Conservation (phyloP, 1,140 invertebrate genomes). For the Plectus sambesii region DNA sequence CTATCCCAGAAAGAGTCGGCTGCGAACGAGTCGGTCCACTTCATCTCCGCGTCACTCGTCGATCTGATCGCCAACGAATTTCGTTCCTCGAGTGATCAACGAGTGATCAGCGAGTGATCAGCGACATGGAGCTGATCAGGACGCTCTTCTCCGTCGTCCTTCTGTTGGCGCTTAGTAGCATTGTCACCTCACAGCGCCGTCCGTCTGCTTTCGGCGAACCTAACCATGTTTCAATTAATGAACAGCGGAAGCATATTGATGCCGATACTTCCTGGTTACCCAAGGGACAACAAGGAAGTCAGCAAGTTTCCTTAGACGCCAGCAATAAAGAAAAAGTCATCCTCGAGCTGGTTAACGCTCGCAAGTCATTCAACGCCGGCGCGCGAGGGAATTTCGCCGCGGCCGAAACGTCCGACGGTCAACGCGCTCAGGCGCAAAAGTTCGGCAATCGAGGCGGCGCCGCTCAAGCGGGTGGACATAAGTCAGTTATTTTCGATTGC, state of each 20-base stretch:
- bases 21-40: too few relatives aligned
- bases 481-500: conserved; percentile 19
- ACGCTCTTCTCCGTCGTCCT: too few relatives aligned
- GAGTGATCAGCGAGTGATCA: too few relatives aligned
- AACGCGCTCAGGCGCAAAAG: conserved; percentile 41
- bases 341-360: conserved; percentile 34
- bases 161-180: too few relatives aligned
- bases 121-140: too few relatives aligned
- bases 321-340: conserved; percentile 40
- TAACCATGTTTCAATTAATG: conserved; percentile 40
- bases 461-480: conserved; percentile 40
- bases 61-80: too few relatives aligned
- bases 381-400: conserved; percentile 41
- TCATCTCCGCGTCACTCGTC: too few relatives aligned
- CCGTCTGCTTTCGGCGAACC: too few relatives aligned
- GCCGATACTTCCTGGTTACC: conserved; percentile 39
- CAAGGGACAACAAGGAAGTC: conserved; percentile 33
- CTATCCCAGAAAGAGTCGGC: too few relatives aligned
- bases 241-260: conserved; percentile 41
- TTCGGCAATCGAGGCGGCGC: conserved; percentile 43
- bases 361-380: conserved; percentile 35
- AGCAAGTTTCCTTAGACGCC: conserved; percentile 40
- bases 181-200: too few relatives aligned
- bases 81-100: too few relatives aligned
- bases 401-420: conserved; percentile 35